phyloP scores from a whole-genome alignment of 2,888 invertebrate species.

The Clanis bilineata region DNA sequence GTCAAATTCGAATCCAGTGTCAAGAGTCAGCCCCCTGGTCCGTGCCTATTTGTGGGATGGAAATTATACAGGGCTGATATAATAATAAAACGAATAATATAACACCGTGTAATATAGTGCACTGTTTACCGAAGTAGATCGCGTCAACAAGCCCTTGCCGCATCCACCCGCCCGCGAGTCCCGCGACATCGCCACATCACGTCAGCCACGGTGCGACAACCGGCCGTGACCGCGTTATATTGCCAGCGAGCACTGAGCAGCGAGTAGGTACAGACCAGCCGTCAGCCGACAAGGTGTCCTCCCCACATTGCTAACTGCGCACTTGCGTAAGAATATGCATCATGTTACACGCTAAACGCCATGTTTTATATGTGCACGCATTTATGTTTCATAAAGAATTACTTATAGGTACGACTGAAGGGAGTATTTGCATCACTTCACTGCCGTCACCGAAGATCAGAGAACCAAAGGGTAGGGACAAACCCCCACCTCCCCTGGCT shows the following conservation, averaged over 20 bases:
- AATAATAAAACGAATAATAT: too few species aligned
- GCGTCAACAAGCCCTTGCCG: conserved; percentile 3
- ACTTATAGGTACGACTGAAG: background rate
- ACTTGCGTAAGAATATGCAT: conserved; percentile 44
- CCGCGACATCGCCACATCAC: conserved; percentile 23
- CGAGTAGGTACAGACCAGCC: too few species aligned
- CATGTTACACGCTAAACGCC: conserved; percentile 23
- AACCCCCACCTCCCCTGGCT: too few species aligned
- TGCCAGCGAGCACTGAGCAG: conserved; percentile 40
- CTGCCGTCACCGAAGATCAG: too few species aligned
- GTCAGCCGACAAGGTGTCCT: conserved; percentile 27
- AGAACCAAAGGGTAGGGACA: too few species aligned
- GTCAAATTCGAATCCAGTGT: too few species aligned
- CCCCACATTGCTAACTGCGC: conserved; percentile 41
- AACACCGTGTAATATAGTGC: background rate
- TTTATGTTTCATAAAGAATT: background rate
- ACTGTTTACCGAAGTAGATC: background rate
- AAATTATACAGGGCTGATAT: too few species aligned
- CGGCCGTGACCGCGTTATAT: conserved; percentile 70
- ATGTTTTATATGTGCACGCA: background rate
- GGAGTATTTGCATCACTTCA: too few species aligned
- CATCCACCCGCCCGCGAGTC: conserved; percentile 13
- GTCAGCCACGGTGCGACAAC: conserved; percentile 51
- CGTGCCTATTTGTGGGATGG: too few species aligned
- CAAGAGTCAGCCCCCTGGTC: too few species aligned